Conservation (phyloP, 2,888 invertebrate genomes). For the Rugalucina vietnamica region DNA sequence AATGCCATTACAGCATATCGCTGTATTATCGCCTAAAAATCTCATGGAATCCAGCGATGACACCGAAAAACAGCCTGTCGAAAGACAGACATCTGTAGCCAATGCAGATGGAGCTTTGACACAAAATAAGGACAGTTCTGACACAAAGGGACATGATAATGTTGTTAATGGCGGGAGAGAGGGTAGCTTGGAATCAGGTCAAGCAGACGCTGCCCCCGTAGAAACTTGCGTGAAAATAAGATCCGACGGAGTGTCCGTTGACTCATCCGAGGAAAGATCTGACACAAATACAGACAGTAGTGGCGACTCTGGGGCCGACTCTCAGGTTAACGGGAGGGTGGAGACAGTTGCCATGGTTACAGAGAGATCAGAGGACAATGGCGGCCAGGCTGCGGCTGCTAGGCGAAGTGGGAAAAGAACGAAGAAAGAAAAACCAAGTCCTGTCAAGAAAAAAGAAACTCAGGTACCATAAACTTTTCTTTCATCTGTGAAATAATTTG, state of each 20-base stretch:
- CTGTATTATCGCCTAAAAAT: conserved; percentile 30
- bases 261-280: not conserved
- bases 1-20: conserved; percentile 46
- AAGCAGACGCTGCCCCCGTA: not conserved
- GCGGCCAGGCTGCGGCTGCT: conserved; percentile 24
- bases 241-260: not conserved
- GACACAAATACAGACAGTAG: conserved; percentile 17
- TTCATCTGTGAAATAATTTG: too few relatives aligned
- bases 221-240: conserved; percentile 7
- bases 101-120: not conserved
- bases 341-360: not conserved
- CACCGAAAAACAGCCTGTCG: not conserved
- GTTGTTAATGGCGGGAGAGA: not conserved
- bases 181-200: not conserved
- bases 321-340: not conserved
- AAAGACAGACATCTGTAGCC: not conserved
- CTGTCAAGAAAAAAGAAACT: conserved; percentile 60
- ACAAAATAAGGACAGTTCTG: not conserved
- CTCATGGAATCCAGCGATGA: not conserved
- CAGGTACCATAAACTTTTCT: conserved; percentile 37
- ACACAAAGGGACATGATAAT: not conserved
- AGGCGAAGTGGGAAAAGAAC: conserved; percentile 35
- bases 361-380: not conserved
- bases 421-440: conserved; percentile 57
- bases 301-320: not conserved